Percentiles rank a stretch among this genome's conserved stretches.
Evolutionary conservation across 2,113 vertebrate genomes (phyloP).

Genomic region (Neolamprologus falcicula): DNA sequence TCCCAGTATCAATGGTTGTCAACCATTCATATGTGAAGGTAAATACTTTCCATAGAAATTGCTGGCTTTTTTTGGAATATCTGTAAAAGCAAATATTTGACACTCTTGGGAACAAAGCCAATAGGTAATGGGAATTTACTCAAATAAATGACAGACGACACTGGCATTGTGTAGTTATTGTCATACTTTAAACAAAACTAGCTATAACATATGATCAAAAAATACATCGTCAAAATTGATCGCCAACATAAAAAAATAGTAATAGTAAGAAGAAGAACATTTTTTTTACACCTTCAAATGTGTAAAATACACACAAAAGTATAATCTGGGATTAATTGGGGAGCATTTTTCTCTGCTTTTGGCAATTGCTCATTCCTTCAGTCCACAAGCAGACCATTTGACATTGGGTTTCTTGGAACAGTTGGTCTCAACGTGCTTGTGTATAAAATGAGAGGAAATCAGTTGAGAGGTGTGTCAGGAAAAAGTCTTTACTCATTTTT

Average conservation of each 20-base stretch:
- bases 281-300: neutral
- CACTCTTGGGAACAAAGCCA: neutral
- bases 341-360: neutral
- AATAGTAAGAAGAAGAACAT: fast-evolving
- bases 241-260: neutral
- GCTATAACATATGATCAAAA: neutral
- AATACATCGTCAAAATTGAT: neutral
- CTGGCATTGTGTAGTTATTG: neutral
- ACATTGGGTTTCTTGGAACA: neutral
- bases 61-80: neutral
- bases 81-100: neutral
- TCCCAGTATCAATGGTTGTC: neutral
- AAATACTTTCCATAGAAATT: neutral
- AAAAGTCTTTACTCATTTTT: neutral
- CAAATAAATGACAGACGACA: neutral
- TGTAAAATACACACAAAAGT: neutral
- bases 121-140: neutral
- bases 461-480: neutral
- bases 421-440: neutral
- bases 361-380: neutral
- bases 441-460: neutral
- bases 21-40: neutral
- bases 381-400: neutral
- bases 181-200: neutral
- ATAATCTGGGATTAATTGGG: neutral